Evolutionary conservation across 2,113 vertebrate species (phyloP).

Genomic region (Solea solea): DNA sequence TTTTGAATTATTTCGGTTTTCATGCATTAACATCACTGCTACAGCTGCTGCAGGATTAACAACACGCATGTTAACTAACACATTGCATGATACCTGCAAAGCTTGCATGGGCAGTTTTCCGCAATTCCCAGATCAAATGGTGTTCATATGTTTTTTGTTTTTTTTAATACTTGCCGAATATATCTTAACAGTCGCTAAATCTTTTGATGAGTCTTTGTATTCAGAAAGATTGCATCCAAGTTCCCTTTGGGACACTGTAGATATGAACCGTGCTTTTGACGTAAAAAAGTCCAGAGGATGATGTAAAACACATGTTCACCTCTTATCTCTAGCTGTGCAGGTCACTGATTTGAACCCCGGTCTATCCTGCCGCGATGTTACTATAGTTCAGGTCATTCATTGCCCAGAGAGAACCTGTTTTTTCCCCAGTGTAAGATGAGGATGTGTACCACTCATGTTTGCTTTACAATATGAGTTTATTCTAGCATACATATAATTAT

Average conservation of each 20-base stretch:
- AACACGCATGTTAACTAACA: conserved; percentile 55
- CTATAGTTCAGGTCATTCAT: conserved; percentile 13
- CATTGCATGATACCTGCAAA: conserved; percentile 44
- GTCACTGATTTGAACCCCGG: conserved; percentile 16
- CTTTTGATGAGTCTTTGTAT: background rate
- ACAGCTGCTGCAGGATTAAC: conserved; percentile 39
- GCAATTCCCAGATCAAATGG: conserved; percentile 29
- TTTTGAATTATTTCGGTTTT: conserved; percentile 48
- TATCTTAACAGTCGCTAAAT: conserved; percentile 23
- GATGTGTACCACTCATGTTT: background rate
- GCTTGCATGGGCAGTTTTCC: conserved; percentile 43
- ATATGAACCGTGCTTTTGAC: conserved; percentile 38
- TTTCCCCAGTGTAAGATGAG: background rate
- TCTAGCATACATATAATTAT: too few relatives aligned
- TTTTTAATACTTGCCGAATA: background rate
- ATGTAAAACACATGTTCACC: background rate
- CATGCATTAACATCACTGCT: conserved; percentile 1
- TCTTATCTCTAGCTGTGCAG: conserved; percentile 39
- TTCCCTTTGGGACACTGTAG: conserved; percentile 12
- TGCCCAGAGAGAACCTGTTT: background rate
- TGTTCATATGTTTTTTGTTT: background rate
- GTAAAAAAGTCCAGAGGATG: conserved; percentile 26
- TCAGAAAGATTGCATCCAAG: background rate
- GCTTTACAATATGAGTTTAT: background rate
- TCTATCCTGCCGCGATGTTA: conserved; percentile 3